Evolutionary conservation across 2,797 vertebrate species (phyloP).

Genomic region (Rousettus madagascariensis): DNA sequence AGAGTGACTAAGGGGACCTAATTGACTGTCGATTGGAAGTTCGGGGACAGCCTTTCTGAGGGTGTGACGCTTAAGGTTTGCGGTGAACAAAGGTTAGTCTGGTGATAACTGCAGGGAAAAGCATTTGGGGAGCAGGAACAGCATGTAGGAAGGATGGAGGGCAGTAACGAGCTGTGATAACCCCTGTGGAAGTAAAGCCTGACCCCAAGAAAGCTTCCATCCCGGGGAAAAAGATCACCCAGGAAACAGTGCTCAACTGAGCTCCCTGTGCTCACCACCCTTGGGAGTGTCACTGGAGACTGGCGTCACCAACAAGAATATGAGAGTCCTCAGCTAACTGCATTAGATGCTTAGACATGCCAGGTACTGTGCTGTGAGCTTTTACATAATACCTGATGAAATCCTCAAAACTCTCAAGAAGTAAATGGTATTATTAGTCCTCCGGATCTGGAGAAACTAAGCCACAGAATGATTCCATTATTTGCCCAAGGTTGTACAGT

Average conservation of each 20-base stretch:
- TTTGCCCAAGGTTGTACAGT: not conserved
- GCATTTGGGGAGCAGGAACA: not conserved
- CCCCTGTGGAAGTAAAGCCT: not conserved
- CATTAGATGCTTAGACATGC: not conserved
- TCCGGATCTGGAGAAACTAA: not conserved
- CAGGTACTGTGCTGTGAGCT: not conserved
- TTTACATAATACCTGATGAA: not conserved
- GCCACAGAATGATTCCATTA: not conserved
- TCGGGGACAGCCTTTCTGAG: not conserved
- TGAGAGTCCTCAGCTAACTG: not conserved
- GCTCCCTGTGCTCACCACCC: rapidly evolving
- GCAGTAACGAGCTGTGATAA: not conserved
- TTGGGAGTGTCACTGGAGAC: not conserved
- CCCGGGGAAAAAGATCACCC: not conserved
- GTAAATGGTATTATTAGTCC: not conserved
- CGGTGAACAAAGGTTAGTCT: not conserved
- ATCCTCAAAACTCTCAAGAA: not conserved
- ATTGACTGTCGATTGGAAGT: not conserved
- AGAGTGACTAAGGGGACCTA: not conserved
- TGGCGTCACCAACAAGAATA: not conserved
- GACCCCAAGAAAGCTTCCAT: not conserved
- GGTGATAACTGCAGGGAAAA: not conserved
- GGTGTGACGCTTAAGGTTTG: no score
- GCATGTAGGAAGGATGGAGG: not conserved
- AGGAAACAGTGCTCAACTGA: not conserved